Evolutionary conservation across 2,113 vertebrate species (phyloP).

Genomic region (Corydoras maculifer): DNA sequence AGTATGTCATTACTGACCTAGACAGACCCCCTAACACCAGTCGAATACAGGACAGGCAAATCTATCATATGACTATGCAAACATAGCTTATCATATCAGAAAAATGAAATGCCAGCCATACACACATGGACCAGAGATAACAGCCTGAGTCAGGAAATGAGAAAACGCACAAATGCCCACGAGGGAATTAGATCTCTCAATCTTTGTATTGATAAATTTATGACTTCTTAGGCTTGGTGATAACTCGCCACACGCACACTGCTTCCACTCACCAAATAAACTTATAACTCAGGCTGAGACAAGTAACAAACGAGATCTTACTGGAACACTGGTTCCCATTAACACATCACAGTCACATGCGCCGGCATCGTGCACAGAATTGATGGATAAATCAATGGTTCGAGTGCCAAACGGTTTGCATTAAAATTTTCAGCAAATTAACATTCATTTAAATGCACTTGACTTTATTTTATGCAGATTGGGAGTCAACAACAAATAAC

Average conservation of each 20-base stretch:
- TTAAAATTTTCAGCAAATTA: conserved; percentile 19
- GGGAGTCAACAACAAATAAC: no score
- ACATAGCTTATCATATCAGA: conserved; percentile 67
- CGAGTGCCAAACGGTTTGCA: conserved; percentile 33
- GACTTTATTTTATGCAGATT: no score
- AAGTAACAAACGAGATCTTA: conserved; percentile 23
- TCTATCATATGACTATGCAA: conserved; percentile 17
- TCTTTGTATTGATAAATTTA: conserved; percentile 38
- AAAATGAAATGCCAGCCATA: conserved; percentile 58
- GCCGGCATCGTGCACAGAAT: conserved; percentile 4
- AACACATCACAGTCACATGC: conserved; percentile 17
- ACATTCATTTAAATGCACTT: no score
- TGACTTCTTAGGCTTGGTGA: conserved; percentile 16
- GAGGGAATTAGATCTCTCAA: conserved; percentile 30
- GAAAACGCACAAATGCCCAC: conserved; percentile 22
- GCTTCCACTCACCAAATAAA: conserved; percentile 28
- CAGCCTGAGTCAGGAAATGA: conserved; percentile 25
- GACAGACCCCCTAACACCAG: conserved; percentile 1
- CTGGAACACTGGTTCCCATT: conserved; percentile 8
- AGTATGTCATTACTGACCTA: conserved; percentile 15
- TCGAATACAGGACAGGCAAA: conserved; percentile 1
- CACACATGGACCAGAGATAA: conserved; percentile 10
- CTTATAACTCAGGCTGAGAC: conserved; percentile 30
- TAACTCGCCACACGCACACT: conserved; percentile 15
- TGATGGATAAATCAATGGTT: conserved; percentile 15